phyloP scores from a whole-genome alignment of 1,140 invertebrate genomes.

The Bombus huntii region DNA sequence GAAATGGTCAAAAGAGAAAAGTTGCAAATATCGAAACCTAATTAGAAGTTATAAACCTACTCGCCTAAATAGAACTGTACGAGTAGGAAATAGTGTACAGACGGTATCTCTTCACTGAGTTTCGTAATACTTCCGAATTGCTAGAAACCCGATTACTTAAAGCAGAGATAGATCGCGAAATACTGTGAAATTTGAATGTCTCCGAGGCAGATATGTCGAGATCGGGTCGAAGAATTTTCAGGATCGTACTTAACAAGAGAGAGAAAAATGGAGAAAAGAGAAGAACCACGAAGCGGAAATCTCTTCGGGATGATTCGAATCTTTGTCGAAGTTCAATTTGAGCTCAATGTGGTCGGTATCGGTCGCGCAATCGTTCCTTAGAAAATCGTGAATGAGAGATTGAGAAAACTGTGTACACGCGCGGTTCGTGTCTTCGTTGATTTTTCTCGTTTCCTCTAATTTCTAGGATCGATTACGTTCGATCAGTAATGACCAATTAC shows the following conservation, averaged over 20 bases:
- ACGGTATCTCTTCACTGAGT: constrained; percentile 30
- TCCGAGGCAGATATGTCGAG: constrained; percentile 9
- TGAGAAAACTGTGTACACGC: neutral
- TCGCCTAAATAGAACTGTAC: constrained; percentile 32
- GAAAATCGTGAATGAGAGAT: neutral
- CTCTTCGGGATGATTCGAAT: neutral
- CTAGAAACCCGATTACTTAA: constrained; percentile 35
- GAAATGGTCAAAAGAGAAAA: neutral
- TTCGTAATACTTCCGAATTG: constrained; percentile 37
- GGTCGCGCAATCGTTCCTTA: neutral
- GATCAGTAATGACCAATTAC: neutral
- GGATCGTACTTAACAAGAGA: constrained; percentile 28
- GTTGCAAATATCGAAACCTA: constrained; percentile 2
- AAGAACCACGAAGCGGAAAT: neutral
- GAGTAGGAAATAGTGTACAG: constrained; percentile 34
- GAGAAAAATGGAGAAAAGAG: neutral
- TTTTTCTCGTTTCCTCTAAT: neutral
- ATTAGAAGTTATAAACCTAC: constrained; percentile 19
- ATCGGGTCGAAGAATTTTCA: neutral
- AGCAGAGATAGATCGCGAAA: neutral
- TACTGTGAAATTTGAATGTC: neutral
- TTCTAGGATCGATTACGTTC: neutral
- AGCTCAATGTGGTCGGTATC: neutral
- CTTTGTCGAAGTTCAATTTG: neutral
- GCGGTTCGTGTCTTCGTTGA: neutral